A percentile compares a stretch with the other conserved stretches of the same genome.
Conservation (phyloP, 2,113 vertebrate species). For the Peromyscus californicus region DNA sequence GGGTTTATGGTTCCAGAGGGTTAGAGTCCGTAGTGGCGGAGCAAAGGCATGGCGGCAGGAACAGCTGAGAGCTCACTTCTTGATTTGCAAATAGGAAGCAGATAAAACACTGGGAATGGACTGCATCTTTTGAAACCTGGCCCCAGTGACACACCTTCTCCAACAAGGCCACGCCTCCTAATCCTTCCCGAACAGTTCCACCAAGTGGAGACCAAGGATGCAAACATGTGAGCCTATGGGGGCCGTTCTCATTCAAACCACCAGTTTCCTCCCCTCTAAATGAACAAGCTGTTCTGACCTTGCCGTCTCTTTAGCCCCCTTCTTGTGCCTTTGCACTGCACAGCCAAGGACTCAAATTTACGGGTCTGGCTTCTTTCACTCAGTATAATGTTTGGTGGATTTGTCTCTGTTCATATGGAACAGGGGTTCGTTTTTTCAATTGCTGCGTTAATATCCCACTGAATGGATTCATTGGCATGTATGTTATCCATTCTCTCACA, state of each 20-base stretch:
- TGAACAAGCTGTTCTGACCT: neutral
- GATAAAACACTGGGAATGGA: neutral
- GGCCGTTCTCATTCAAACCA: neutral
- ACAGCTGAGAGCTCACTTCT: neutral
- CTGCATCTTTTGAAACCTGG: neutral
- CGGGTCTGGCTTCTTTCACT: neutral
- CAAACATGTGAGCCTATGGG: neutral
- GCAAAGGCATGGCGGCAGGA: neutral
- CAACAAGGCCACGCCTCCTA: neutral
- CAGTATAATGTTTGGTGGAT: accelerated
- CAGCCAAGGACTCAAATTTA: neutral
- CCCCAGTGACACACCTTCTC: neutral
- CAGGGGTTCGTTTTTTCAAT: accelerated
- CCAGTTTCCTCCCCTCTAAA: neutral
- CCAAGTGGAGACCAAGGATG: neutral
- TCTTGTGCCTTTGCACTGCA: neutral
- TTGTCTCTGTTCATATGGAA: accelerated
- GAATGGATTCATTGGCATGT: accelerated
- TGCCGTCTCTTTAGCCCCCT: accelerated
- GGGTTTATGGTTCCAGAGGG: neutral
- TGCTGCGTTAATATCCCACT: neutral
- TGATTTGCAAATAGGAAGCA: neutral
- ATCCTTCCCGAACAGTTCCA: neutral
- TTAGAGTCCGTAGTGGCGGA: neutral
- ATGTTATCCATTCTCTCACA: neutral